phyloP scores from a whole-genome alignment of 30 jellyfish, hydroid and myxozoan genomes.

The Pseudorhiza aurosa region DNA sequence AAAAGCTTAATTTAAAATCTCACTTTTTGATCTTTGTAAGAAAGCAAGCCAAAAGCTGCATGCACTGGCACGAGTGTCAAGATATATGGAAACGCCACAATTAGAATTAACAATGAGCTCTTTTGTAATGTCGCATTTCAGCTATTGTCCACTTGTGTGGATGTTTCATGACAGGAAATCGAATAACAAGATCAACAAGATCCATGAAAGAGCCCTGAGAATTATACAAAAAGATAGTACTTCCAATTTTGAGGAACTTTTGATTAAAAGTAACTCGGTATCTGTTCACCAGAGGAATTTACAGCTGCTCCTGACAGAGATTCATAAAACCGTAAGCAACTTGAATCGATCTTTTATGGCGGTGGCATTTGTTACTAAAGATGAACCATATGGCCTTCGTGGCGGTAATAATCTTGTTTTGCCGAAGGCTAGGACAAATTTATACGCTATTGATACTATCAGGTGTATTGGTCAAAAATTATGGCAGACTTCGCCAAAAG shows the following conservation, averaged over 20 bases:
- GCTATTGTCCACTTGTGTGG: conserved; percentile 45
- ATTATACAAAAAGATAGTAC: conserved; percentile 22
- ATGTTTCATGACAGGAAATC: conserved; percentile 30
- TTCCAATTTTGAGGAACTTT: conserved; percentile 8
- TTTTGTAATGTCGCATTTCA: conserved; percentile 18
- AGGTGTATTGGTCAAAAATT: too few species aligned
- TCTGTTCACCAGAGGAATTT: conserved; percentile 24
- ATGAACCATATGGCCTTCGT: neutral
- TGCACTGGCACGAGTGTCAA: conserved; percentile 11
- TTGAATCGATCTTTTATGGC: conserved; percentile 24
- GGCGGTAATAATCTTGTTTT: neutral
- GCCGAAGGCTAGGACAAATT: conserved; percentile 4
- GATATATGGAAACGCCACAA: neutral
- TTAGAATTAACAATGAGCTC: neutral
- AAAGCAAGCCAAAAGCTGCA: conserved; percentile 31
- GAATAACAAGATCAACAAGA: conserved; percentile 1
- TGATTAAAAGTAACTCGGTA: conserved; percentile 22
- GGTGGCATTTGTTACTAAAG: conserved; percentile 16
- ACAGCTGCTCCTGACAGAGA: conserved; percentile 48
- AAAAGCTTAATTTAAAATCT: too few species aligned
- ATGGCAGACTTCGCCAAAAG: too few species aligned
- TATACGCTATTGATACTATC: too few species aligned
- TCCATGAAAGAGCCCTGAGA: conserved; percentile 63
- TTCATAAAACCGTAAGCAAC: conserved; percentile 17
- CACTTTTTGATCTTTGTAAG: conserved; percentile 1